Base-by-base conservation (phyloP, 2,113 vertebrate genomes). In the Limanda limanda region DNA sequence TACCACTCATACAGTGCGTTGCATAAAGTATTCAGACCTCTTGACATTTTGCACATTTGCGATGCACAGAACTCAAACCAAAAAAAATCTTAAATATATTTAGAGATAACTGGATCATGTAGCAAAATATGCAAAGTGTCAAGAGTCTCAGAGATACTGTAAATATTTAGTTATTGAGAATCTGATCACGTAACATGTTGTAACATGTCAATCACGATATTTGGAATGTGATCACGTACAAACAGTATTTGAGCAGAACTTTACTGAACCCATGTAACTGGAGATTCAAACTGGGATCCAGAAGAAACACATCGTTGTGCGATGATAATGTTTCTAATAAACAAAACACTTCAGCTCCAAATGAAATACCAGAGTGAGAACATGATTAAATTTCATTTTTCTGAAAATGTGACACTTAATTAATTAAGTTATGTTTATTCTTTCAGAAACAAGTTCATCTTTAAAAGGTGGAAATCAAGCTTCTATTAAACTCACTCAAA, bases 31-130 rank as follows among this genome's bases (percentile, higher is more conserved):
- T 37, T 83, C 37, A 64, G 68, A 76, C 82, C 85, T 81, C 17
- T 57, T 83, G 77, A 85, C 82, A 77, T 81, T 70, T 58, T 64
- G 56, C 42, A 74, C 2, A 74, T 63, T 75, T 76, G n/a, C 31
- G 70, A 60, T 47, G 54, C 78, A 62, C 42, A 71, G 18, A 78
- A 58, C 40, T 25, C 1, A 40, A 9, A 66, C 65, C 20, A n/a
- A 54, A 21, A 67, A 54, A 69, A 47, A 47, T 24, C 59, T 63
- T 15, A 62, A 75, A 81, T 31, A 31, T 6, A 64, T 73, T 67
- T 63, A 24, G 31, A 72, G 64, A 61, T 13, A 67, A 76, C 25
- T 35, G 15, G 63, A 68, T 18, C 55, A n/a, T 15, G 42, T 0
- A 5, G n/a, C 17, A 62, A 74, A 69, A 54, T 68, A 17, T 68